A percentile compares a stretch with the other conserved stretches of the same genome.
Evolutionary conservation across 2,113 vertebrate species (phyloP).

Genomic region (Melanocharis versteri): DNA sequence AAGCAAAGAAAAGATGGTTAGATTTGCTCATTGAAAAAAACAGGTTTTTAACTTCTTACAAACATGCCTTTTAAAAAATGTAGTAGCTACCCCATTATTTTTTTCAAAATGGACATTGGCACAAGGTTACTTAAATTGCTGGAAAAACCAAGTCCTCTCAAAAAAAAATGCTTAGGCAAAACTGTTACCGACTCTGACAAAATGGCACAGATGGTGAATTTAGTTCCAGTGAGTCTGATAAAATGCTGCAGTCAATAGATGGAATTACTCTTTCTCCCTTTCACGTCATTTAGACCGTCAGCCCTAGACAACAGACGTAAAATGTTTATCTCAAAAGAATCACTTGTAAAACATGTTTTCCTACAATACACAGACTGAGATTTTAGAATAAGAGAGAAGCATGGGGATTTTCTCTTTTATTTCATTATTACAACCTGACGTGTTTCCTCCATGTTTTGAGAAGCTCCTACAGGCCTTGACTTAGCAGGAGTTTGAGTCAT

Average conservation of each 20-base stretch:
- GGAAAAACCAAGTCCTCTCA: neutral
- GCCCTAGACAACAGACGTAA: neutral
- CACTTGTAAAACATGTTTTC: neutral
- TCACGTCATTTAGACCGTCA: neutral
- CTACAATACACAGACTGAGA: neutral
- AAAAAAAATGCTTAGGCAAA: neutral
- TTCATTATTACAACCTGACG: neutral
- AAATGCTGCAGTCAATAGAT: neutral
- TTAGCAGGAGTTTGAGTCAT: neutral
- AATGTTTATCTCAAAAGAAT: neutral
- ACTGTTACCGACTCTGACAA: neutral
- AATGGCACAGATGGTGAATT: constrained; percentile 10
- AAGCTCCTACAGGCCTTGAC: neutral
- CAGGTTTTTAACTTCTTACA: neutral
- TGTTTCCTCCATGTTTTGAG: neutral
- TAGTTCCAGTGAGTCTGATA: neutral
- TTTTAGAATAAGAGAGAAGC: neutral
- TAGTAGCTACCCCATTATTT: neutral
- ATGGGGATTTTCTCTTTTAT: neutral
- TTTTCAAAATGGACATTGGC: neutral
- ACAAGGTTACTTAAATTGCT: neutral
- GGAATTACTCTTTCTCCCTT: constrained; percentile 15
- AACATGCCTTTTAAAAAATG: neutral
- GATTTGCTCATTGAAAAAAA: neutral
- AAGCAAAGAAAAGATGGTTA: neutral